Evolutionary conservation across 2,797 vertebrate species (phyloP).

Genomic region (Parauchenoglanis ngamensis): DNA sequence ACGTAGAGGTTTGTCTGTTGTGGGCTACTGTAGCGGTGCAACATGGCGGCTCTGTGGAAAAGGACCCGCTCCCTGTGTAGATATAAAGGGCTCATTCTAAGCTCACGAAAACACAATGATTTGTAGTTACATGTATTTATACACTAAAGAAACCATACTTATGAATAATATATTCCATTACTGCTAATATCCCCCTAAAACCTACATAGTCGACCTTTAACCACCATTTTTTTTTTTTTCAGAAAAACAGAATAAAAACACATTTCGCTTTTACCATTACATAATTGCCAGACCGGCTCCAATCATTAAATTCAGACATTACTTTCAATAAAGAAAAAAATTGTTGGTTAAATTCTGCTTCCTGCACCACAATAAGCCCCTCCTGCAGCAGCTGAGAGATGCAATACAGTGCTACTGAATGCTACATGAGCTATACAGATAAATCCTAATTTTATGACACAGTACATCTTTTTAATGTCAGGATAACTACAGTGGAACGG

Average conservation of each 20-base stretch:
- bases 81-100: too few species aligned
- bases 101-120: too few species aligned
- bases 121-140: too few species aligned
- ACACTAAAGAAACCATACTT: too few species aligned
- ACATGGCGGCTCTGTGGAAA: too few species aligned
- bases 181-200: too few species aligned
- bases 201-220: not conserved
- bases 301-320: not conserved
- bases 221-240: not conserved
- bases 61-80: too few species aligned
- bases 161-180: too few species aligned
- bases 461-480: not conserved
- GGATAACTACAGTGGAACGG: not conserved
- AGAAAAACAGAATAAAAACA: not conserved
- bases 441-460: slow-evolving; percentile 4
- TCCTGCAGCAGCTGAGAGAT: not conserved
- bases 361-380: not conserved
- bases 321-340: not conserved
- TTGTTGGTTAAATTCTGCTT: not conserved
- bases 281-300: not conserved
- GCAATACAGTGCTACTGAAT: not conserved
- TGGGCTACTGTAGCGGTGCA: too few species aligned
- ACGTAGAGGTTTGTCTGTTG: too few species aligned
- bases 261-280: not conserved
- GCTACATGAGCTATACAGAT: not conserved